Base-by-base conservation (phyloP, 2,888 invertebrate species). In the Baronia brevicornis region DNA sequence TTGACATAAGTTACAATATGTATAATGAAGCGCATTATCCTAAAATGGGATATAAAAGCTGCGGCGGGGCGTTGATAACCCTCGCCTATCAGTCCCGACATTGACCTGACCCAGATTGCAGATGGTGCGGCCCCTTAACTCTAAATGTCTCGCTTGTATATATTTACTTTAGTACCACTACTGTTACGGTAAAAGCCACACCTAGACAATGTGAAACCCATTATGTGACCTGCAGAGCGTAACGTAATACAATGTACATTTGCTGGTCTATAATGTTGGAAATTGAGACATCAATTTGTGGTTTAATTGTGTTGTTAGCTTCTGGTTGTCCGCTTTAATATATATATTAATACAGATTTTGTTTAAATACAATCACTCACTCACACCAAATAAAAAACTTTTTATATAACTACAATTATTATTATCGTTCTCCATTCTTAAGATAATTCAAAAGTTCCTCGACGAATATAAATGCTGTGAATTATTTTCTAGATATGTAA, bases 91-190 rank as follows among this genome's bases (percentile, higher is more conserved):
- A 50, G 48, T 47, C 44, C 36, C 42, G 72, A 72, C 73, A 62
- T 73, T 74, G 68, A 54, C 54, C 54, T 50, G 73, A 64, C 73
- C 73, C 46, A 68, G 39, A 65, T 71, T 38, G 43, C 44, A 54
- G 52, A 57, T 51, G 48, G 41, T 43, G 27, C 40, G 59, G 52
- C 63, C 60, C 63, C n/a, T n/a, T n/a, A n/a, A n/a, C n/a, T n/a
- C 13, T 29, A 61, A 60, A 64, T 55, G 53, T 57, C 60, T 51
- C n/a, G n/a, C n/a, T n/a, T n/a, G n/a, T n/a, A n/a, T n/a, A n/a
- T 36, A 33, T 35, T 37, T 22, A 27, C 18, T 32, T 36, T 25
- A 33, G 32, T 12, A 29, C 19, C 28, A 28, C 11, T 27, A 23
- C 28, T 19, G 27, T 17, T 14, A 18, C 14, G 14, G 29, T 25